Conservation (phyloP, 1,140 invertebrate genomes). For the Lepidurus couesii region DNA sequence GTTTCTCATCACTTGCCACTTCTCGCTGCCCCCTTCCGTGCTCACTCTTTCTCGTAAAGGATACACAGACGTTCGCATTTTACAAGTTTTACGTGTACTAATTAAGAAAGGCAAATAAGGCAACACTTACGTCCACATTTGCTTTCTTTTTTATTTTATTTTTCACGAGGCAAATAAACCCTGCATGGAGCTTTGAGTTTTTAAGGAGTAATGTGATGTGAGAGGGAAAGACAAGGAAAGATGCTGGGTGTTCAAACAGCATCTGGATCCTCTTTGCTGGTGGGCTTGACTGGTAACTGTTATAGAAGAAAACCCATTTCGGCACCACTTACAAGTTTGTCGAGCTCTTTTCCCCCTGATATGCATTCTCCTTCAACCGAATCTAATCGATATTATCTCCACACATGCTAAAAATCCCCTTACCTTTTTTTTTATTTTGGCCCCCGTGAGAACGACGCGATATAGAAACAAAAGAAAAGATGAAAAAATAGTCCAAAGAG, state of each 20-base stretch:
- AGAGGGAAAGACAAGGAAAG: conserved; percentile 7
- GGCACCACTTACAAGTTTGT: conserved; percentile 19
- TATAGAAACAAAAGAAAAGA: not conserved
- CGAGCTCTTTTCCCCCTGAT: conserved; percentile 16
- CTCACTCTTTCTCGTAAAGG: not conserved
- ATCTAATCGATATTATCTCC: conserved; percentile 22
- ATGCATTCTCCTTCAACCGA: conserved; percentile 14
- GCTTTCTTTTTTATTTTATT: not conserved
- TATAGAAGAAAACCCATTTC: conserved; percentile 8
- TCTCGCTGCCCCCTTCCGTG: not conserved
- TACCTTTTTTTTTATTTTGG: not conserved
- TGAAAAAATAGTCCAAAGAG: not conserved
- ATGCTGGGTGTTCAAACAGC: conserved; percentile 12
- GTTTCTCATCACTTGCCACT: not conserved
- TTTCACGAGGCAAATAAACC: not conserved
- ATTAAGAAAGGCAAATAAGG: not conserved
- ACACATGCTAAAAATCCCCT: conserved; percentile 16
- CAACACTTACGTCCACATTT: not conserved
- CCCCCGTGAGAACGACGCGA: not conserved
- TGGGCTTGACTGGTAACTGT: conserved; percentile 21
- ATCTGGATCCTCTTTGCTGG: conserved; percentile 21
- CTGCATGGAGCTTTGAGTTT: not conserved
- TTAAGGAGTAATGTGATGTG: conserved; percentile 4
- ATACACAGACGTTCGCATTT: not conserved
- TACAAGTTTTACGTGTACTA: conserved; percentile 10